Evolutionary conservation across 92 coral and sea anemone species (phyloP).

Genomic region (Siderastrea siderea): DNA sequence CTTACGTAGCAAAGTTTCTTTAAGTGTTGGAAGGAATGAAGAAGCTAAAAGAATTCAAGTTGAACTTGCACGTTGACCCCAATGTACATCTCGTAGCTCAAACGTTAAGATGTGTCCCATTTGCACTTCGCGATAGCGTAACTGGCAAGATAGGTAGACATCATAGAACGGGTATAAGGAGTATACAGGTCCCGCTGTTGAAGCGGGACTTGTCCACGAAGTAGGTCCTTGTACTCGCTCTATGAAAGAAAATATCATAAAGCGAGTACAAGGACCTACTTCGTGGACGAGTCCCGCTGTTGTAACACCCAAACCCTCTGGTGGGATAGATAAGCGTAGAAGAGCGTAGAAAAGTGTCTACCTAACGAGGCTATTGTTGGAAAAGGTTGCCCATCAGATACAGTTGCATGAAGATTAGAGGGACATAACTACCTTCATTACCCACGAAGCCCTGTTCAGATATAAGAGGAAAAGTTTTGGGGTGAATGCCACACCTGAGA

Average conservation of each 20-base stretch:
- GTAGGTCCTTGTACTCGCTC: too few species aligned
- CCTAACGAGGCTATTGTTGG: conserved; percentile 28
- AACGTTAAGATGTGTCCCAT: conserved; percentile 42
- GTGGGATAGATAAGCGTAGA: too few species aligned
- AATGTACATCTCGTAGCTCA: conserved; percentile 55
- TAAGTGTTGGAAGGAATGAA: conserved; percentile 61
- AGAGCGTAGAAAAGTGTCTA: conserved; percentile 25
- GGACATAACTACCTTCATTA: conserved; percentile 59
- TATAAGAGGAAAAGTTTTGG: conserved; percentile 51
- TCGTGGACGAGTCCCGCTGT: conserved; percentile 18
- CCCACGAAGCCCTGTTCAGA: conserved; percentile 44
- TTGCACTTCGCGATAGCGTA: conserved; percentile 50
- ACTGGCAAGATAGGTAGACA: conserved; percentile 45
- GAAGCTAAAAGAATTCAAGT: conserved; percentile 61
- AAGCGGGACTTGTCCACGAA: too few species aligned
- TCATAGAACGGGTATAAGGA: too few species aligned
- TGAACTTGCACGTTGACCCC: conserved; percentile 52
- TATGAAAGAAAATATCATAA: conserved; percentile 49
- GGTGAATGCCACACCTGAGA: conserved; percentile 56
- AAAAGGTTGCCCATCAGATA: conserved; percentile 47
- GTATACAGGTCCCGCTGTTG: too few species aligned
- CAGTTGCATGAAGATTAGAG: conserved; percentile 41
- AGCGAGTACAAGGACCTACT: too few species aligned
- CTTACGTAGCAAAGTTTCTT: conserved; percentile 54
- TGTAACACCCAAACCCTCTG: conserved; percentile 9